A percentile compares a stretch with the other conserved stretches of the same genome.
Conservation (phyloP, 1,140 invertebrate species). For the Samia ricini region DNA sequence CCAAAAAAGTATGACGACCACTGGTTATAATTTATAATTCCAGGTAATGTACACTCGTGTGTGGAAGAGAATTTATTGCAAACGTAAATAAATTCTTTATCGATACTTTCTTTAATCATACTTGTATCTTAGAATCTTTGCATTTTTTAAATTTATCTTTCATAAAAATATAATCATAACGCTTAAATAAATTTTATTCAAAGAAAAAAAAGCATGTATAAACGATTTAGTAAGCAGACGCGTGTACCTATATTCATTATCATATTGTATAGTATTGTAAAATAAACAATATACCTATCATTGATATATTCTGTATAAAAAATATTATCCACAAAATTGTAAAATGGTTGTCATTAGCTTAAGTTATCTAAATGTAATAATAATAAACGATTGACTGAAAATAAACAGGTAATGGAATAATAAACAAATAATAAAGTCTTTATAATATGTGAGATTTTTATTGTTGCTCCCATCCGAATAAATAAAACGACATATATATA, state of each 20-base stretch:
- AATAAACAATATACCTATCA: background rate
- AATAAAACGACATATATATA: conserved; percentile 51
- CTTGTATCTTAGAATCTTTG: too few relatives aligned
- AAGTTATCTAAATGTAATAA: background rate
- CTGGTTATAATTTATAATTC: too few relatives aligned
- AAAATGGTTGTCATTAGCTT: conserved; percentile 1
- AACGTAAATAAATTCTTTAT: too few relatives aligned
- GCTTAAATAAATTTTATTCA: too few relatives aligned
- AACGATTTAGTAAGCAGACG: too few relatives aligned
- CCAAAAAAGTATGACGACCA: too few relatives aligned
- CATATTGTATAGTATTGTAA: background rate
- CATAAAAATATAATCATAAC: too few relatives aligned
- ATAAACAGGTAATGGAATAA: background rate
- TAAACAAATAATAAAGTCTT: background rate
- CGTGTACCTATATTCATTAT: background rate
- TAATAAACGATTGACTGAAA: background rate
- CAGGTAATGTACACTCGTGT: too few relatives aligned
- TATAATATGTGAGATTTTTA: background rate
- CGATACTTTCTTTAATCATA: too few relatives aligned
- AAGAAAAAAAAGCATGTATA: too few relatives aligned
- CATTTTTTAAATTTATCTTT: too few relatives aligned
- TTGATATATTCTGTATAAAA: background rate
- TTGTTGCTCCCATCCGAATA: background rate
- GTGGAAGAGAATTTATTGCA: too few relatives aligned
- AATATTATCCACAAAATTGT: background rate